These are phyloP conservation scores for Colletes gigas DNA, from an alignment of 1,140 invertebrate genomes.

Conservation along the genomic window DNA sequence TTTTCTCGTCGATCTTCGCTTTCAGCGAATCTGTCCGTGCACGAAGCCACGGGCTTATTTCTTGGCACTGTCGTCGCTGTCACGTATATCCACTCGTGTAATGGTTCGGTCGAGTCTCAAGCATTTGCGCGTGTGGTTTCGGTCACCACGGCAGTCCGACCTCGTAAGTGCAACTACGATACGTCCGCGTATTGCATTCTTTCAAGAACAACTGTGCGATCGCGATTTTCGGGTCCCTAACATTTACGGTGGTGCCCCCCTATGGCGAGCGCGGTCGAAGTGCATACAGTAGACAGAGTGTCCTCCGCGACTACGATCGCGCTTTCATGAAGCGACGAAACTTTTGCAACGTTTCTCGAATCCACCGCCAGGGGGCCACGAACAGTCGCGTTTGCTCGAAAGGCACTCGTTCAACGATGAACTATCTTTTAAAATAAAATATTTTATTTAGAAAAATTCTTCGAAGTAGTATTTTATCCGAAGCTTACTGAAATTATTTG, in stretches of 20 bases:
- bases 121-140: background rate
- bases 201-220: conserved; percentile 50
- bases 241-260: conserved; percentile 29
- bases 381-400: background rate
- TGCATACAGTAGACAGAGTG: background rate
- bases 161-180: conserved; percentile 8
- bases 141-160: background rate
- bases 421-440: too few relatives aligned
- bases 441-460: too few relatives aligned
- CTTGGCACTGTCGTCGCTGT: conserved; percentile 56
- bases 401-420: too few relatives aligned
- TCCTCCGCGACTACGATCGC: too few relatives aligned
- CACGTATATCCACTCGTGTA: conserved; percentile 34
- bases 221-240: conserved; percentile 9
- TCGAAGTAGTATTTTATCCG: too few relatives aligned
- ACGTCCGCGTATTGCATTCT: conserved; percentile 47
- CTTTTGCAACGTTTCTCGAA: background rate
- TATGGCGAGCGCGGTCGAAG: background rate
- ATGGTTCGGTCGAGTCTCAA: background rate
- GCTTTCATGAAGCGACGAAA: background rate
- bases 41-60: conserved; percentile 25
- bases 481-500: too few relatives aligned
- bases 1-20: conserved; percentile 20
- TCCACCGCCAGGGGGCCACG: background rate
- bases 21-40: conserved; percentile 6